Conservation (phyloP, 2,888 invertebrate species). For the Melanophora roralis region DNA sequence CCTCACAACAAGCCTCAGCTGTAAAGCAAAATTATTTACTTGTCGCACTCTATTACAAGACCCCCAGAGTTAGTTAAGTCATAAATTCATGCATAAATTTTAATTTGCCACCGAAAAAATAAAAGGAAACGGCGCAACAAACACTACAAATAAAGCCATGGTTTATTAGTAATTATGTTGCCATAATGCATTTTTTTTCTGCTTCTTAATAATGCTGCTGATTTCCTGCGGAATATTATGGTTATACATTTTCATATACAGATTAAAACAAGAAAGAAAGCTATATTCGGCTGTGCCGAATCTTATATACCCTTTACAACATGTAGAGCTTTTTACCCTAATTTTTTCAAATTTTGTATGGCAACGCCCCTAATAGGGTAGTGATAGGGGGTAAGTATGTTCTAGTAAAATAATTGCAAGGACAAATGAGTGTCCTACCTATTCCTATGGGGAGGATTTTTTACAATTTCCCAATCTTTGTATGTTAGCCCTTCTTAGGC, state of each 20-base stretch:
- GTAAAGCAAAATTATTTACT: conserved; percentile 3
- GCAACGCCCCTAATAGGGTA: too few species aligned
- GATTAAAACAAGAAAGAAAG: not conserved
- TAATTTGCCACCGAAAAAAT: conserved; percentile 30
- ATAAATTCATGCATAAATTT: conserved; percentile 23
- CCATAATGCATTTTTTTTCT: conserved; percentile 3
- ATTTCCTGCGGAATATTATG: conserved; percentile 8
- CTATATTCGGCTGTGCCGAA: too few species aligned
- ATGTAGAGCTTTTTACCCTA: too few species aligned
- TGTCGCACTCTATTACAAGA: not conserved
- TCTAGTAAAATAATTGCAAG: too few species aligned
- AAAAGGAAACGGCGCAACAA: not conserved
- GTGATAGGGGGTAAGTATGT: too few species aligned
- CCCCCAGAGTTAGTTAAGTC: not conserved
- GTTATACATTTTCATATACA: not conserved
- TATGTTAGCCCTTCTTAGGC: too few species aligned
- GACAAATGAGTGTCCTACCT: too few species aligned
- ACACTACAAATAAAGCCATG: not conserved
- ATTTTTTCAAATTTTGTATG: too few species aligned
- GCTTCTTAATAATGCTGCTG: not conserved
- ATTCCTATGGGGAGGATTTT: too few species aligned
- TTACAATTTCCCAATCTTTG: too few species aligned
- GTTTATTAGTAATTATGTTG: conserved; percentile 43
- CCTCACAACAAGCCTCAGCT: not conserved
- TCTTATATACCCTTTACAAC: too few species aligned